These are phyloP conservation scores for Ochropleura leucogaster DNA, from an alignment of 2,888 invertebrate genomes.

Conservation along the genomic window DNA sequence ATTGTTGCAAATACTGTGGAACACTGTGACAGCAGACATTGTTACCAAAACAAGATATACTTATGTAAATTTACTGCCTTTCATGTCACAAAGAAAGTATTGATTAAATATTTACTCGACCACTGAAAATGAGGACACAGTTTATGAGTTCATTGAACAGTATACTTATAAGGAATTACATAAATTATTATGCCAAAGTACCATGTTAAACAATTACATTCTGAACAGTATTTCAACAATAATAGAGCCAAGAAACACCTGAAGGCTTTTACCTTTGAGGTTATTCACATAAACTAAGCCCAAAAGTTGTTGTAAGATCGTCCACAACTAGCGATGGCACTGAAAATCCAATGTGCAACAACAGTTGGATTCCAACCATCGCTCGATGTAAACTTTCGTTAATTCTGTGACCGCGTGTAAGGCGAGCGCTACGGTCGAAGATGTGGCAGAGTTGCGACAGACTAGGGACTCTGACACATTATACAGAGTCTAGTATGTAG, in stretches of 20 bases:
- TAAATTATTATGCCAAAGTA: slow-evolving; percentile 9
- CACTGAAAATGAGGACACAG: slow-evolving; percentile 28
- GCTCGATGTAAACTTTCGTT: slow-evolving; percentile 83
- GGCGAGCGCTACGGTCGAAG: slow-evolving; percentile 76
- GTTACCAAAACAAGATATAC: slow-evolving; percentile 32
- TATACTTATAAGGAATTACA: slow-evolving; percentile 8
- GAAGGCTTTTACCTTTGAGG: slow-evolving; percentile 64
- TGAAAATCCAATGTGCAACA: slow-evolving; percentile 87
- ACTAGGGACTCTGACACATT: slow-evolving; percentile 77
- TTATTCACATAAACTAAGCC: slow-evolving; percentile 70
- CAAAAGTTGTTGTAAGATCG: slow-evolving; percentile 79
- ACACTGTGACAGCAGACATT: slow-evolving; percentile 4
- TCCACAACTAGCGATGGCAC: slow-evolving; percentile 88
- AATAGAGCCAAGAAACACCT: slow-evolving; percentile 39
- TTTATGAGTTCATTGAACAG: slow-evolving; percentile 16
- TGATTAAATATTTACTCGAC: slow-evolving; percentile 47
- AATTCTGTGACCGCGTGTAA: slow-evolving; percentile 72
- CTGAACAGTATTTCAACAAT: slow-evolving; percentile 45
- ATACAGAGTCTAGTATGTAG: slow-evolving; percentile 82
- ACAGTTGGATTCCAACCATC: slow-evolving; percentile 89
- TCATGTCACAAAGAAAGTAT: slow-evolving; percentile 41
- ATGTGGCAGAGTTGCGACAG: slow-evolving; percentile 79
- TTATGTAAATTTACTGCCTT: slow-evolving; percentile 31
- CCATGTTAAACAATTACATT: slow-evolving; percentile 7
- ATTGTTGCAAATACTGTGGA: slow-evolving; percentile 43